These are phyloP conservation scores for Pyrrhia umbra DNA, from an alignment of 2,888 invertebrate species.

Conservation along the genomic window DNA sequence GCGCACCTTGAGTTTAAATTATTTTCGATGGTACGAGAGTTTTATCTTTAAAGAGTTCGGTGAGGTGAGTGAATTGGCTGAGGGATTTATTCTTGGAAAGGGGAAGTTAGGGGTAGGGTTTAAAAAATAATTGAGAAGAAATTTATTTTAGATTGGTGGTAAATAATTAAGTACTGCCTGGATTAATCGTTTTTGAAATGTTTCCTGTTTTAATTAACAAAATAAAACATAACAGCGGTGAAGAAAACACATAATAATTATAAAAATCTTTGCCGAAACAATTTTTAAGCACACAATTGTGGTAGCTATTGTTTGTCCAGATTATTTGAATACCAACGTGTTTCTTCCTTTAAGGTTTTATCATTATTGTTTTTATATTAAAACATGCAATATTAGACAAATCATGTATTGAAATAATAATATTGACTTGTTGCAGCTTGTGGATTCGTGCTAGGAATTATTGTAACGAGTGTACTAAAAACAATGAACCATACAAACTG, in stretches of 20 bases:
- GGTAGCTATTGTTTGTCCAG: too few relatives aligned
- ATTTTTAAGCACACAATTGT: too few relatives aligned
- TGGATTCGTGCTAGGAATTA: too few relatives aligned
- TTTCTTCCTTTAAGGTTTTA: too few relatives aligned
- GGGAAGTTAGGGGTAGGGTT: neutral
- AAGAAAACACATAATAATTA: neutral
- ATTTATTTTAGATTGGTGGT: neutral
- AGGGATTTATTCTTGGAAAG: slow-evolving; percentile 15
- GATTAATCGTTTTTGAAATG: neutral
- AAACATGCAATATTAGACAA: too few relatives aligned
- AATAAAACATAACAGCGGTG: too few relatives aligned
- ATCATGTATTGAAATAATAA: too few relatives aligned
- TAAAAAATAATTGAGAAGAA: neutral
- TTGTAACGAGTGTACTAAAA: too few relatives aligned
- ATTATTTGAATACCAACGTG: too few relatives aligned
- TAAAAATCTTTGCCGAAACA: neutral
- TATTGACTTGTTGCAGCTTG: too few relatives aligned
- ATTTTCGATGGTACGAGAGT: slow-evolving; percentile 18
- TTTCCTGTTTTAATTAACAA: neutral
- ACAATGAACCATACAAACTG: too few relatives aligned
- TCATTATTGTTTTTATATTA: too few relatives aligned
- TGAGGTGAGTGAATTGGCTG: neutral
- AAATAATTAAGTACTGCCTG: neutral
- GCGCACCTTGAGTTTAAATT: slow-evolving; percentile 34
- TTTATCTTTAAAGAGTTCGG: slow-evolving; percentile 24